Evolutionary conservation across 2,888 invertebrate genomes (phyloP).

Genomic region (Drosophila borealis): DNA sequence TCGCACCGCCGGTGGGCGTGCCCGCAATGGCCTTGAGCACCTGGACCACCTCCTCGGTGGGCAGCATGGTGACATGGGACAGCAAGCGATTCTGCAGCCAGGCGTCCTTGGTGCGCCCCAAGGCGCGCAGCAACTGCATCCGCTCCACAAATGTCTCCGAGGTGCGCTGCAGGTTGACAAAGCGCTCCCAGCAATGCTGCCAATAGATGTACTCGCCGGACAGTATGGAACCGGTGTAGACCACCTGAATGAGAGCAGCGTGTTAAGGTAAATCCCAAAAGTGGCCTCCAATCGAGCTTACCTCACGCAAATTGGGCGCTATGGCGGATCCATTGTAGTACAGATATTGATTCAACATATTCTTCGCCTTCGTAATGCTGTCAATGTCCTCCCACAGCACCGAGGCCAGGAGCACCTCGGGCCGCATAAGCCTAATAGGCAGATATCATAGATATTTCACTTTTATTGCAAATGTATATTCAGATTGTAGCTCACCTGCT

Average conservation of each 20-base stretch:
- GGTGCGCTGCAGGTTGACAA: slow-evolving; percentile 81
- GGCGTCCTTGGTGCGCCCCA: slow-evolving; percentile 85
- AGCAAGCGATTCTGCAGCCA: slow-evolving; percentile 85
- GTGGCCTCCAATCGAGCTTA: slow-evolving; percentile 40
- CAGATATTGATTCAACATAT: slow-evolving; percentile 83
- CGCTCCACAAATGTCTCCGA: slow-evolving; percentile 84
- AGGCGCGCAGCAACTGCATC: slow-evolving; percentile 84
- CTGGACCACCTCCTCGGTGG: slow-evolving; percentile 84
- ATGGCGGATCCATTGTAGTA: slow-evolving; percentile 82
- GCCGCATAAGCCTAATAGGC: slow-evolving; percentile 80
- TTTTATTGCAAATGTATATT: background rate
- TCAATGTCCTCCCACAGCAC: slow-evolving; percentile 85
- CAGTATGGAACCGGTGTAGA: slow-evolving; percentile 85
- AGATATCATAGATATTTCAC: background rate
- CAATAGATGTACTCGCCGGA: slow-evolving; percentile 85
- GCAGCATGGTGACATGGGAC: slow-evolving; percentile 85
- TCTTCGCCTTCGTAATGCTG: slow-evolving; percentile 83
- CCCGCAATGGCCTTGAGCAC: slow-evolving; percentile 85
- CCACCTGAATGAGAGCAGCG: slow-evolving; percentile 70
- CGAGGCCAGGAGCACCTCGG: slow-evolving; percentile 83
- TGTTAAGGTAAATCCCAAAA: fast-evolving
- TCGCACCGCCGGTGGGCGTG: slow-evolving; percentile 85
- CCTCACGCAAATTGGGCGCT: slow-evolving; percentile 84
- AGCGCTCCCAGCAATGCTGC: slow-evolving; percentile 85
- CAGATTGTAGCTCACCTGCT: slow-evolving; percentile 68